A percentile compares a stretch with the other conserved stretches of the same genome.
Evolutionary conservation across 2,113 vertebrate genomes (phyloP).

Genomic region (Scolopax mira): DNA sequence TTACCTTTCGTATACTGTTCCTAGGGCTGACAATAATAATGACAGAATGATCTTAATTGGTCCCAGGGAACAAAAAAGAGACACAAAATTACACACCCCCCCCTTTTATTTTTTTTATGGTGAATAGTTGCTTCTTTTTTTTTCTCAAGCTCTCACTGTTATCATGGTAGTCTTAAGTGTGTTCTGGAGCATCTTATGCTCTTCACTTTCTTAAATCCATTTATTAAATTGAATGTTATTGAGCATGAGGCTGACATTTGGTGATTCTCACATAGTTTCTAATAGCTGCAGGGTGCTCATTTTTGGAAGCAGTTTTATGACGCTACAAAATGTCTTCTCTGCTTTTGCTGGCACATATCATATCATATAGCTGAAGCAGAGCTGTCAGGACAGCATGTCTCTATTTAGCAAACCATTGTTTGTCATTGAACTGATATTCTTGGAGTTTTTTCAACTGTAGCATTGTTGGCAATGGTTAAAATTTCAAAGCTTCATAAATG

Average conservation of each 20-base stretch:
- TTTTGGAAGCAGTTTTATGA: slow-evolving; percentile 51
- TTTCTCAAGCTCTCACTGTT: background rate
- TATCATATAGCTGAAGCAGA: slow-evolving; percentile 17
- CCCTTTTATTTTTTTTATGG: background rate
- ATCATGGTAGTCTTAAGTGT: background rate
- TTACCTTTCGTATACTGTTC: background rate
- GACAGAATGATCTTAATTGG: slow-evolving; percentile 20
- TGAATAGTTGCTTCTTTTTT: background rate
- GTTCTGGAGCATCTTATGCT: slow-evolving; percentile 2
- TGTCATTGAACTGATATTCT: slow-evolving; percentile 46
- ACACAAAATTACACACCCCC: background rate
- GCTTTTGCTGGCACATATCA: slow-evolving; percentile 44
- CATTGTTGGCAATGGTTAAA: slow-evolving; percentile 44
- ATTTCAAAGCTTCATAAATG: slow-evolving; percentile 51
- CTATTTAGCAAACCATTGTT: slow-evolving; percentile 62
- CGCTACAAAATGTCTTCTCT: slow-evolving; percentile 34
- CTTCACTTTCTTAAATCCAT: background rate
- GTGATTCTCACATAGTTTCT: slow-evolving; percentile 28
- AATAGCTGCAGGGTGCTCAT: slow-evolving; percentile 57
- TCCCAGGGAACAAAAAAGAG: background rate
- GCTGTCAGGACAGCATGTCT: slow-evolving; percentile 47
- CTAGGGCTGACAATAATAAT: slow-evolving; percentile 4
- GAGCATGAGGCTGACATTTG: slow-evolving; percentile 43
- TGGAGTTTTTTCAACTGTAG: slow-evolving; percentile 48
- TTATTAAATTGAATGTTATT: slow-evolving; percentile 31